Percentiles rank a stretch among this genome's conserved stretches.
Conservation (phyloP, 2,797 vertebrate genomes). For the Sitta carolinensis region DNA sequence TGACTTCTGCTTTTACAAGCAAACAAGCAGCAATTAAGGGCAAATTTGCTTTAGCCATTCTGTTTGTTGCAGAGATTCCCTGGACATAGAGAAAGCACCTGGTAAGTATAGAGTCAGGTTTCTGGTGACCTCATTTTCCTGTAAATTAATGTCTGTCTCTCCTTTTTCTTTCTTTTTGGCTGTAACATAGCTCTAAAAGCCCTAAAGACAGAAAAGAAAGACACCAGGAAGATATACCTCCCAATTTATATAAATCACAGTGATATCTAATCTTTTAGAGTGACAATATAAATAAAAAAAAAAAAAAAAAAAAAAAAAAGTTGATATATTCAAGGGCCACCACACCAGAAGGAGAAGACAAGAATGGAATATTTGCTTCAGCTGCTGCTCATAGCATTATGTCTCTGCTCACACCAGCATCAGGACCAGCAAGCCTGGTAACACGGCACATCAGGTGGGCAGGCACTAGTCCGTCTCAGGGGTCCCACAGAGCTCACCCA, state of each 20-base stretch:
- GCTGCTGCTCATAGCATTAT: fast-evolving
- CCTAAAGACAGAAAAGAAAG: background rate
- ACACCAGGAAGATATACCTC: background rate
- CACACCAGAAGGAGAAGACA: background rate
- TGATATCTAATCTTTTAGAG: background rate
- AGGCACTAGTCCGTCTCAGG: background rate
- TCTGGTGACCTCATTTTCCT: background rate
- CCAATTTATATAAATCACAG: background rate
- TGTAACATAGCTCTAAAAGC: background rate
- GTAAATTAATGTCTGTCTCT: background rate
- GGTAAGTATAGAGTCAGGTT: background rate
- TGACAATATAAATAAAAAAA: no score
- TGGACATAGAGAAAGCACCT: background rate
- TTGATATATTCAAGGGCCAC: background rate
- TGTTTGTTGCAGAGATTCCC: background rate
- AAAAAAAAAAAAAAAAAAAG: no score
- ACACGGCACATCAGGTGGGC: fast-evolving
- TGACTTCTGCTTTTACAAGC: background rate
- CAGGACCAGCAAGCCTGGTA: background rate
- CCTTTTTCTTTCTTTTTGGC: background rate
- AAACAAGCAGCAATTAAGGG: background rate
- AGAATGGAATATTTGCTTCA: background rate
- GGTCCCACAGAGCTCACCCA: background rate
- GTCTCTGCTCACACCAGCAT: background rate
- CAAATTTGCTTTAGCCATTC: background rate